phyloP scores from a whole-genome alignment of 2,888 invertebrate species.

The Gerris lacustris region DNA sequence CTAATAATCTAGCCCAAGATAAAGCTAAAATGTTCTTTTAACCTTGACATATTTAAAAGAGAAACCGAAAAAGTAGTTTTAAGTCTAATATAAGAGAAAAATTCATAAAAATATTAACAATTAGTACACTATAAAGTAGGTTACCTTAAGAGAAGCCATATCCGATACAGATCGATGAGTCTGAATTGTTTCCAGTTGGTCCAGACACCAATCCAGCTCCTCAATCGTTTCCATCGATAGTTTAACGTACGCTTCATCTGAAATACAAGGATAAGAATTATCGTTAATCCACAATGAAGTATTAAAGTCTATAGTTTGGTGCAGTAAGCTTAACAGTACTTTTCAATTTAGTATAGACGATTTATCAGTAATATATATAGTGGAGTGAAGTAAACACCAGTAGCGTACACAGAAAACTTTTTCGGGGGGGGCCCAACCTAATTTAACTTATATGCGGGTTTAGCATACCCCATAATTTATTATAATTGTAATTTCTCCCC shows the following conservation, averaged over 20 bases:
- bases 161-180: constrained; percentile 98
- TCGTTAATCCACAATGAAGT: not conserved
- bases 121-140: constrained; percentile 24
- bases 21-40: too few species aligned
- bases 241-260: constrained; percentile 82
- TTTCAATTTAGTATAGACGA: not conserved
- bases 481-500: too few species aligned
- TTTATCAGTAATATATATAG: too few species aligned
- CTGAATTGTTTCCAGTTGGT: constrained; percentile 98
- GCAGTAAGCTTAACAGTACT: not conserved
- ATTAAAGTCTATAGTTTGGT: not conserved
- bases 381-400: too few species aligned
- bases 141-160: constrained; percentile 98
- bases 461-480: too few species aligned
- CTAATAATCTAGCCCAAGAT: too few species aligned
- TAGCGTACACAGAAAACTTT: too few species aligned
- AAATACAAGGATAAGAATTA: constrained; percentile 17
- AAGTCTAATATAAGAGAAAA: not conserved
- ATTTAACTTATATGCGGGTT: too few species aligned
- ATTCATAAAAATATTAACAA: not conserved
- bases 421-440: too few species aligned
- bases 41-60: too few species aligned
- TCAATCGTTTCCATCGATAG: constrained; percentile 93
- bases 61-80: too few species aligned
- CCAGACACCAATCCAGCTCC: constrained; percentile 99